Base-by-base conservation (phyloP, 2,888 invertebrate species). In the Piscicola geometra region DNA sequence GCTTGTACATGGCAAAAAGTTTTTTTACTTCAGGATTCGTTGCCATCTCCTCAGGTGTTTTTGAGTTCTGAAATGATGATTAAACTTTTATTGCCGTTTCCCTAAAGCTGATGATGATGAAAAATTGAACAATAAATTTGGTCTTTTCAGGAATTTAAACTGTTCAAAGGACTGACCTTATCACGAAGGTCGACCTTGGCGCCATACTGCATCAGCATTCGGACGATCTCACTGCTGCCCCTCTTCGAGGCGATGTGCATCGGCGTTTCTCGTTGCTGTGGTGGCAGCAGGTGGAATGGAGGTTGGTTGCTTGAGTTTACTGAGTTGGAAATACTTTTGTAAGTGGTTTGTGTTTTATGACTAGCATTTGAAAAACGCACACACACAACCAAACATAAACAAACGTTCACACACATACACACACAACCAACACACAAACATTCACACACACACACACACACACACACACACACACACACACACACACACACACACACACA, bases 141-240 rank as follows among this genome's bases (percentile, higher is more conserved):
- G 52, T 21, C 52, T 50, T 21, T 15, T 15, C 9, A 47, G 12
- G 50, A 21, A 9, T 47, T 47, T 21, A 47, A 47, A 47, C 50
- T 47, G 50, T 15, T n/a, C n/a, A n/a, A n/a, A n/a, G n/a, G n/a
- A 9, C 64, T 9, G n/a, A 73, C 73, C 64, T 33, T 73, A 47
- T 76, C 73, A 52, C 50, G 25, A 32, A 32, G 35, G 52, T 76
- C 41, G 15, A 76, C 50, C 25, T 68, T 73, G 35, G 76, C 76
- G 3, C 76, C 76, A 68, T 73, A 73, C 33, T 56, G 67, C 66
- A 76, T 47, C 36, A 76, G 73, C n/a, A 56, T 36, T 36, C 73
- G 64, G 25, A 78, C 68, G 1, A 64, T 33, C 28, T 73, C 73
- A 30, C 73, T 56, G 73, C 35, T 73, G 25, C 73, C 73, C 18